Evolutionary conservation across 2,888 invertebrate genomes (phyloP), one percentile per base, ranked within the genome.

Genomic region (Amblyteles armatorius): DNA sequence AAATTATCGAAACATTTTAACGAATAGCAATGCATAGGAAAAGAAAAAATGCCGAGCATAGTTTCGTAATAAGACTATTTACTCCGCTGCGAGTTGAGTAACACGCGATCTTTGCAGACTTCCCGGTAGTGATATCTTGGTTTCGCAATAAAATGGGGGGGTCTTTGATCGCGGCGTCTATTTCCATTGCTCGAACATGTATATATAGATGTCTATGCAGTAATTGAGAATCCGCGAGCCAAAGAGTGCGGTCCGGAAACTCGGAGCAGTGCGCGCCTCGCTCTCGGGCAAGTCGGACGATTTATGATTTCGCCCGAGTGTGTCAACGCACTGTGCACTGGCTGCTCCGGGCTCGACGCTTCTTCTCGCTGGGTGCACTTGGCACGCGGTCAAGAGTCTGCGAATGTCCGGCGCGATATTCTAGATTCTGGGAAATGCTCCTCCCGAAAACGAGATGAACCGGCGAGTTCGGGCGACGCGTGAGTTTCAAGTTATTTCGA

Each of bases 361-460:
- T 57, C 57, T 4, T 50, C 36, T 13, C 33, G 50, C 19, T 16
- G 68, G 76, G 33, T 86, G 87, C 88, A 89, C 88, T 91, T 87
- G 92, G 92, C 92, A 88, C 89, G 84, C 83, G 92, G 91, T 91
- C 92, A 92, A 92, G 88, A 90, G 79, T 90, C 91, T 91, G 90
- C 91, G 91, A 92, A 91, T 90, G 92, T 90, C 89, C 90, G 88
- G 86, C 87, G 88, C 85, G 84, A 86, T 91, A 91, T 91, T 92
- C 89, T 88, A 86, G 88, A 92, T 92, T 92, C 89, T 81, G 88
- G 87, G 90, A 91, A 92, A 89, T 73, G 63, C 71, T 77, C 60
- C 73, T 57, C 82, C 80, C 67, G 48, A 77, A 73, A 69, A 83
- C 68, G 82, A 50, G 68, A 67, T 50, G 77, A n/a, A 76, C 44